These are phyloP conservation scores for Hypolimnas misippus DNA, from an alignment of 2,888 invertebrate species.

Conservation along the genomic window DNA sequence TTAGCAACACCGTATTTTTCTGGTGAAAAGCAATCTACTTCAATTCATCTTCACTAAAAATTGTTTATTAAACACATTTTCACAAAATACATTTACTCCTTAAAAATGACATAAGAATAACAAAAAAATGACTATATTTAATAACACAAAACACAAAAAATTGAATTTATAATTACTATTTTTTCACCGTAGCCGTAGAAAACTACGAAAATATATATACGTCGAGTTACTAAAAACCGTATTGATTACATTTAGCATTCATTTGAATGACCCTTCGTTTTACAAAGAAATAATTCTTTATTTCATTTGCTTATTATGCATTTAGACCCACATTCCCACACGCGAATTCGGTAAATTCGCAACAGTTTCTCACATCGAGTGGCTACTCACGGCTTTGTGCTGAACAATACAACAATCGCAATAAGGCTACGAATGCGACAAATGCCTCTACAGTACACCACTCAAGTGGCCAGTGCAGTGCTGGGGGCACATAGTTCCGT, in stretches of 20 bases:
- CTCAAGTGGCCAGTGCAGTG: conserved; percentile 54
- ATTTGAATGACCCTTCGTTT: conserved; percentile 29
- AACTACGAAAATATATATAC: no score
- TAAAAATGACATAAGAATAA: no score
- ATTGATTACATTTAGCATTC: conserved; percentile 38
- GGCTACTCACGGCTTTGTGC: conserved; percentile 64
- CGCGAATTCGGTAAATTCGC: conserved; percentile 55
- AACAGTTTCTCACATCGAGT: conserved; percentile 75
- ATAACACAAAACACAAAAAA: background rate
- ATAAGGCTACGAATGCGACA: conserved; percentile 60
- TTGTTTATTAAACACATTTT: no score
- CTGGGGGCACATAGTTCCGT: conserved; percentile 60
- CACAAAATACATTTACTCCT: no score
- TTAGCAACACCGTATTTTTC: no score
- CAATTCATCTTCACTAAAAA: no score
- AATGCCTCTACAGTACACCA: conserved; percentile 54
- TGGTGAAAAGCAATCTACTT: no score
- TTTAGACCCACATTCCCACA: conserved; percentile 73
- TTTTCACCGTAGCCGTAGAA: background rate
- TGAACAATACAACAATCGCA: conserved; percentile 70
- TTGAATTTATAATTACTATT: background rate
- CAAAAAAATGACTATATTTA: background rate
- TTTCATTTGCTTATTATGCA: conserved; percentile 31
- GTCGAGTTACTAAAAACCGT: no score
- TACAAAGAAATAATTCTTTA: conserved; percentile 31